Percentiles rank a stretch among this genome's conserved stretches.
phyloP scores from a whole-genome alignment of 2,113 vertebrate genomes.

The Plecotus auritus region DNA sequence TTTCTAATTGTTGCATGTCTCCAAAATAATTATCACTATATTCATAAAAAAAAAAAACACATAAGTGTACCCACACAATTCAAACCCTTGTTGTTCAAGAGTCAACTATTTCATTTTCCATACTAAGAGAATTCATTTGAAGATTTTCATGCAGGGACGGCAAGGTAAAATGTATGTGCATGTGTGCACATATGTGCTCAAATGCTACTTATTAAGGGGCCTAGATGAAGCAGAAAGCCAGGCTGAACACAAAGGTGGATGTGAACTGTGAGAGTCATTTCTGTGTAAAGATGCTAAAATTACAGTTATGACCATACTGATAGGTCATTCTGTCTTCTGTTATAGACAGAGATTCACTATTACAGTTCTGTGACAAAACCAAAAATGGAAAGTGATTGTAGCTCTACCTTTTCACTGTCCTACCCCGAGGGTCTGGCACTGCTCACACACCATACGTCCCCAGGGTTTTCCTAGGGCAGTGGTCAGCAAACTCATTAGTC shows the following conservation, averaged over 20 bases:
- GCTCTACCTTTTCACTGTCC: not conserved
- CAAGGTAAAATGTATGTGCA: not conserved
- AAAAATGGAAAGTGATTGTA: not conserved
- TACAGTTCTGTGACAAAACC: not conserved
- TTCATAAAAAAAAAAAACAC: not conserved
- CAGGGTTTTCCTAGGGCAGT: not conserved
- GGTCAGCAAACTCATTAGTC: no score
- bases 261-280: not conserved
- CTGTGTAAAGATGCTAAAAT: not conserved
- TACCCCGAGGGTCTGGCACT: not conserved
- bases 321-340: not conserved
- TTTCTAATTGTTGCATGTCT: not conserved
- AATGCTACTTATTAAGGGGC: not conserved
- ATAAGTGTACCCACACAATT: not conserved
- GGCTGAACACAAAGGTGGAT: not conserved
- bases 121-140: not conserved
- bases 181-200: not conserved
- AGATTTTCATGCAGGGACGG: not conserved
- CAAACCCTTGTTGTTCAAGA: not conserved
- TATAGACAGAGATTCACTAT: not conserved
- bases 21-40: not conserved
- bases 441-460: not conserved
- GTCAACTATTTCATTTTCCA: not conserved
- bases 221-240: not conserved
- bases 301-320: not conserved